Conservation (phyloP, 2,113 vertebrate genomes). For the Daubentonia madagascariensis region DNA sequence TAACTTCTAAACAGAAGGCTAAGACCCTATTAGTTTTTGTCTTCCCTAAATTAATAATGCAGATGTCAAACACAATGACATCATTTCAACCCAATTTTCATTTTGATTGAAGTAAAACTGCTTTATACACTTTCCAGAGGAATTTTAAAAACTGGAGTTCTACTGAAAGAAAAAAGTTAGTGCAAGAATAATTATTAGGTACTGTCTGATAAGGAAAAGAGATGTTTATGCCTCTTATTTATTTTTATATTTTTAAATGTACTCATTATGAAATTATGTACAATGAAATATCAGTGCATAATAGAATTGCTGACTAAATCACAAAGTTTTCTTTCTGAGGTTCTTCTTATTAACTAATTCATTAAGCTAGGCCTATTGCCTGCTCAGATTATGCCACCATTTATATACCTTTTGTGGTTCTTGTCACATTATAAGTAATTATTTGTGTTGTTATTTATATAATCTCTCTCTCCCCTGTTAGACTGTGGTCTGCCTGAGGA, state of each 20-base stretch:
- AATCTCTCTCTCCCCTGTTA: background rate
- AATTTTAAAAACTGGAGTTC: background rate
- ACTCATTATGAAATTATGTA: conserved; percentile 10
- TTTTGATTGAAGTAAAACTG: conserved; percentile 14
- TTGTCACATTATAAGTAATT: background rate
- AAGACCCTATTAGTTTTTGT: background rate
- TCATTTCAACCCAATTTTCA: conserved; percentile 12
- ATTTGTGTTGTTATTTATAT: background rate
- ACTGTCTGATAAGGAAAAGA: background rate
- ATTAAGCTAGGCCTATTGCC: background rate
- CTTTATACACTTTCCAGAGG: conserved; percentile 7
- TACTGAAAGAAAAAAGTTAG: conserved; percentile 28
- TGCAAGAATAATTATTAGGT: background rate
- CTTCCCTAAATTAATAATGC: conserved; percentile 23
- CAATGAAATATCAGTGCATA: background rate
- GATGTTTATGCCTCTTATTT: background rate
- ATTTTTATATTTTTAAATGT: background rate
- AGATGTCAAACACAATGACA: conserved; percentile 1
- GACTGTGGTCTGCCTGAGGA: background rate
- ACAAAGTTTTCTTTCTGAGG: background rate
- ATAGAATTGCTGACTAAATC: background rate
- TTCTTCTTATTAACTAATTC: background rate
- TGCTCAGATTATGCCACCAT: background rate
- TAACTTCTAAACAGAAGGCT: background rate
- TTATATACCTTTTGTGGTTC: background rate